Base-by-base conservation (phyloP, 1,140 invertebrate genomes). In the Pseudobourletiella spinata region DNA sequence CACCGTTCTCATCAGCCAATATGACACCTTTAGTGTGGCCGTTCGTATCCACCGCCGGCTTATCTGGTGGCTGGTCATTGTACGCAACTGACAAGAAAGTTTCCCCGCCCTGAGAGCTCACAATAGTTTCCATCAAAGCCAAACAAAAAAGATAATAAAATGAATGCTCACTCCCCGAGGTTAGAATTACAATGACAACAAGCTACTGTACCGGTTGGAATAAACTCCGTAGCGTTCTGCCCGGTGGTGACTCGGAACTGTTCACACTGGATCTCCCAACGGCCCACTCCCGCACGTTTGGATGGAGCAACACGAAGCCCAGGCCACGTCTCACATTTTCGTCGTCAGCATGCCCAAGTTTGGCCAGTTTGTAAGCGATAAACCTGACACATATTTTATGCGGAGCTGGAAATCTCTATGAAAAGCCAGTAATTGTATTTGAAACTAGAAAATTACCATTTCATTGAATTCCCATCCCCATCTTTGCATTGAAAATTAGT, bases 11-110 rank as follows among this genome's bases (percentile, higher is more conserved):
- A 67, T 89, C 82, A n/a, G 84, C 83, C 6, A 86, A 78, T 16
- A 95, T 73, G 0, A 87, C 82, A 2, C 93, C 91, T 79, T 95
- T 95, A 0, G 89, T 83, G 69, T 94, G 91, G 0, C 90, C 91
- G 69, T 82, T 82, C 29, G 72, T 74, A 44, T 73, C 63, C 63
- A 77, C 76, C 61, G 77, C 71, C 15, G 66, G 58, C 4, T 75
- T 79, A 51, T 83, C 79, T 20, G 88, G 87, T 14, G 83, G 81
- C 73, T 92, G 82, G 73, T 94, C 91, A 74, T 93, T 94, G 76
- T 94, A 94, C 59, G 90, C 76, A 2, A 87, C 70, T 43, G 8
- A 61, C 32, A 57, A 51, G 43, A 39, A 35, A 50, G 28, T 58
- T 55, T 4, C 16, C 20, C 4, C 3, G 16, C 8, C 18, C 57